These are phyloP conservation scores for Coregonus clupeaformis DNA, from an alignment of 2,113 vertebrate genomes.

Conservation along the genomic window DNA sequence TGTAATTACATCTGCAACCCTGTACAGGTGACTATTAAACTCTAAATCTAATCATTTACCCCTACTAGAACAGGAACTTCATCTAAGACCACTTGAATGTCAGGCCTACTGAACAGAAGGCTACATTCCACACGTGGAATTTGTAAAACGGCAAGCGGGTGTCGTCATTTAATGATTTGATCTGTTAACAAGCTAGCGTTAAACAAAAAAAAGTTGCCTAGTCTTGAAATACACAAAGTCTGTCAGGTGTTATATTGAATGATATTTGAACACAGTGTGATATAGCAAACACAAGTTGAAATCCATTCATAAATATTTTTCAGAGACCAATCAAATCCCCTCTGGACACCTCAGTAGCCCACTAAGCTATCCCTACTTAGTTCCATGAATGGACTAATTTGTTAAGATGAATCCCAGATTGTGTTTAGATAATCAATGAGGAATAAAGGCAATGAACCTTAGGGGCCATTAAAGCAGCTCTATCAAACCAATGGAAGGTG, in stretches of 20 bases:
- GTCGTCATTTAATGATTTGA: not conserved
- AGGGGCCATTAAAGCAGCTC: slow-evolving; percentile 19
- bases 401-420: slow-evolving; percentile 20
- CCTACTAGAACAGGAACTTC: not conserved
- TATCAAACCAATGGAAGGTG: slow-evolving; percentile 17
- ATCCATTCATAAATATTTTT: not conserved
- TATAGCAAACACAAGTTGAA: too few species aligned
- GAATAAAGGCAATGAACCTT: not conserved
- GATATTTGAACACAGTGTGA: too few species aligned
- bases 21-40: too few species aligned
- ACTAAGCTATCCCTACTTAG: slow-evolving; percentile 21
- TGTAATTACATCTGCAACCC: too few species aligned
- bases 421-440: not conserved
- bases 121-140: not conserved
- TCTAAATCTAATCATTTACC: too few species aligned
- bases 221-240: too few species aligned
- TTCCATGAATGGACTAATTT: slow-evolving; percentile 31
- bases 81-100: not conserved
- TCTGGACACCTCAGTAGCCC: slow-evolving; percentile 1
- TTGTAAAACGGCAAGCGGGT: not conserved
- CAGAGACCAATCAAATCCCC: not conserved
- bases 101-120: not conserved
- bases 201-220: too few species aligned
- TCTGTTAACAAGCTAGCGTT: too few species aligned
- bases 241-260: too few species aligned